A percentile compares a stretch with the other conserved stretches of the same genome.
phyloP scores from a whole-genome alignment of 2,888 invertebrate species.

The Lapara coniferarum region DNA sequence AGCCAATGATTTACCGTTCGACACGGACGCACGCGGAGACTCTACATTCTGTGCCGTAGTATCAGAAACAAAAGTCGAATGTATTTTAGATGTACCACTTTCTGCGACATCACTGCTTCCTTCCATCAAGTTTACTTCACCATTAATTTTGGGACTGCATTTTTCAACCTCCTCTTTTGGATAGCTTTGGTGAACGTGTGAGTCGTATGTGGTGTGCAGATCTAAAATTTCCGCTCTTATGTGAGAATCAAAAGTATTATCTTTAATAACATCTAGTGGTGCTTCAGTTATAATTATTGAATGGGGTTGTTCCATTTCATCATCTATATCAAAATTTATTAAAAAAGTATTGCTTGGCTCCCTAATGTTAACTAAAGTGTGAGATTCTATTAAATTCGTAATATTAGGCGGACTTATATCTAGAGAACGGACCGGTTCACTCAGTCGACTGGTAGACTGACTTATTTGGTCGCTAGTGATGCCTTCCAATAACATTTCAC shows the following conservation, averaged over 20 bases:
- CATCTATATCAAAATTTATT: conserved; percentile 65
- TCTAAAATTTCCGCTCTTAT: conserved; percentile 43
- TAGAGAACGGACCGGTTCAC: conserved; percentile 50
- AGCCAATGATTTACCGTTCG: conserved; percentile 10
- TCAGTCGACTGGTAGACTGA: conserved; percentile 44
- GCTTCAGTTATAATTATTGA: conserved; percentile 75
- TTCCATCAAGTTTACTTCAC: conserved; percentile 33
- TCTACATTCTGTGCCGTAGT: not conserved
- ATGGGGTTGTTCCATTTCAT: conserved; percentile 76
- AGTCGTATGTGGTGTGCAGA: conserved; percentile 55
- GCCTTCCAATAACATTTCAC: conserved; percentile 51
- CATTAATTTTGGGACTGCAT: conserved; percentile 40
- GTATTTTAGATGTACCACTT: conserved; percentile 33
- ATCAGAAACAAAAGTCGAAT: not conserved
- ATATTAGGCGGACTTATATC: conserved; percentile 59
- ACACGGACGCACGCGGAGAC: not conserved
- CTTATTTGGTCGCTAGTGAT: conserved; percentile 47
- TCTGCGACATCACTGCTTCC: conserved; percentile 28
- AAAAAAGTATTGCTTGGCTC: conserved; percentile 56
- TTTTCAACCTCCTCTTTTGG: conserved; percentile 34
- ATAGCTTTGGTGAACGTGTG: conserved; percentile 43
- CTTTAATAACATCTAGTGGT: conserved; percentile 54
- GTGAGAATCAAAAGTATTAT: conserved; percentile 57
- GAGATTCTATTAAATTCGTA: conserved; percentile 73
- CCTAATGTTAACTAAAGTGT: conserved; percentile 52